phyloP scores from a whole-genome alignment of 2,888 invertebrate species.

The Protonemura montana region DNA sequence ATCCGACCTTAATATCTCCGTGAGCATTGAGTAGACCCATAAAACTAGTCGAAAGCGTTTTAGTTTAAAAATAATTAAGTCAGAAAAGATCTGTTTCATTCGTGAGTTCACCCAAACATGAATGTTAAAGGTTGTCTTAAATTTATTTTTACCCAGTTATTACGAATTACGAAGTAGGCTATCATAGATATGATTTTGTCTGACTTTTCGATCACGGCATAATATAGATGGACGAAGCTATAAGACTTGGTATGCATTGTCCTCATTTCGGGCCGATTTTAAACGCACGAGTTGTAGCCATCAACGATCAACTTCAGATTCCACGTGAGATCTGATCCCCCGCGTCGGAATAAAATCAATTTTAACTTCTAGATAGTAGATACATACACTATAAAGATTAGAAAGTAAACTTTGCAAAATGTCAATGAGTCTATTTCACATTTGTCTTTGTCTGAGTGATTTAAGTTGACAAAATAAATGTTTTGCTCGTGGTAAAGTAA shows the following conservation, averaged over 20 bases:
- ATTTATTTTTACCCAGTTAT: not conserved
- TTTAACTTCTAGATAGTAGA: no score
- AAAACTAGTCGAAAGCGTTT: no score
- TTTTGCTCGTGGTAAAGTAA: not conserved
- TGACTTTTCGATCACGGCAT: not conserved
- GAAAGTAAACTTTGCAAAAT: not conserved
- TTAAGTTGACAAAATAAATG: not conserved
- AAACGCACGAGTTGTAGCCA: not conserved
- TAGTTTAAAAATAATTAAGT: no score
- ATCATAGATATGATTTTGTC: not conserved
- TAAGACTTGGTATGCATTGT: not conserved
- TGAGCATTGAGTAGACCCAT: no score
- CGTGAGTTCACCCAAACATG: no score
- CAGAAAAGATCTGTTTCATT: no score
- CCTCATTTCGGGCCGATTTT: not conserved
- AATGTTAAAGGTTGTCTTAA: not conserved
- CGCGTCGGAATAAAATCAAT: not conserved
- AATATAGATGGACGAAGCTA: not conserved
- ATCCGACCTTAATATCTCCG: no score
- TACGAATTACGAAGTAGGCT: not conserved
- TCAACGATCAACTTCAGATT: not conserved
- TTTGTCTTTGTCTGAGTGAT: not conserved
- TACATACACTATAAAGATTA: not conserved
- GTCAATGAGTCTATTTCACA: not conserved
- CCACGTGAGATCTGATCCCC: not conserved